Conservation (phyloP, 2,797 vertebrate genomes). For the Acanthurus leucopareius region DNA sequence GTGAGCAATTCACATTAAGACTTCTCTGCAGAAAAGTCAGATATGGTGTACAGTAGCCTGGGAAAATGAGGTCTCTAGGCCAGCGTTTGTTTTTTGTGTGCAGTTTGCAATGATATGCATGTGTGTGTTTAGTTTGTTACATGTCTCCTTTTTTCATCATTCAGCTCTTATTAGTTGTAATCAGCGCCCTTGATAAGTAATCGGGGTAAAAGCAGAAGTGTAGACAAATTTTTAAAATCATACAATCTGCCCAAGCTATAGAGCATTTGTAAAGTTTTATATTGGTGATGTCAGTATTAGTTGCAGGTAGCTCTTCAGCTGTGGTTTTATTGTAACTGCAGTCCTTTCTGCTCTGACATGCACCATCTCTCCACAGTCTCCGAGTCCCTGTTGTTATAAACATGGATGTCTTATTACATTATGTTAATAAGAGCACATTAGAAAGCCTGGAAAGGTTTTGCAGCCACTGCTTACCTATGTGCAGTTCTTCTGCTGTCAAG, state of each 20-base stretch:
- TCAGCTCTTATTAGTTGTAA: conserved; percentile 29
- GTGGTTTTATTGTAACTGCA: conserved; percentile 44
- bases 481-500: conserved; percentile 38
- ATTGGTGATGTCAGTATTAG: conserved; percentile 32
- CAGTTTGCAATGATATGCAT: conserved; percentile 25
- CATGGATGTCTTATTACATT: conserved; percentile 69
- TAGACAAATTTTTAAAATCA: conserved; percentile 9
- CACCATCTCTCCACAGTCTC: conserved; percentile 47
- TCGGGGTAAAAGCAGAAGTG: conserved; percentile 14
- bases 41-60: conserved; percentile 32
- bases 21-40: conserved; percentile 42
- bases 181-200: conserved; percentile 16
- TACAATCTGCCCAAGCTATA: conserved; percentile 19
- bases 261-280: conserved; percentile 23
- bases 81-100: conserved; percentile 9
- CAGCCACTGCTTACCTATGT: conserved; percentile 28
- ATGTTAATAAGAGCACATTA: conserved; percentile 64
- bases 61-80: conserved; percentile 27
- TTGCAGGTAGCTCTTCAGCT: conserved; percentile 22
- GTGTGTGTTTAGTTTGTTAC: conserved; percentile 32
- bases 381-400: conserved; percentile 66
- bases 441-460: conserved; percentile 51
- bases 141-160: conserved; percentile 11
- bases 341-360: conserved; percentile 51
- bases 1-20: conserved; percentile 53